phyloP scores from a whole-genome alignment of 1,140 invertebrate genomes.

The Pteromalus puparum region DNA sequence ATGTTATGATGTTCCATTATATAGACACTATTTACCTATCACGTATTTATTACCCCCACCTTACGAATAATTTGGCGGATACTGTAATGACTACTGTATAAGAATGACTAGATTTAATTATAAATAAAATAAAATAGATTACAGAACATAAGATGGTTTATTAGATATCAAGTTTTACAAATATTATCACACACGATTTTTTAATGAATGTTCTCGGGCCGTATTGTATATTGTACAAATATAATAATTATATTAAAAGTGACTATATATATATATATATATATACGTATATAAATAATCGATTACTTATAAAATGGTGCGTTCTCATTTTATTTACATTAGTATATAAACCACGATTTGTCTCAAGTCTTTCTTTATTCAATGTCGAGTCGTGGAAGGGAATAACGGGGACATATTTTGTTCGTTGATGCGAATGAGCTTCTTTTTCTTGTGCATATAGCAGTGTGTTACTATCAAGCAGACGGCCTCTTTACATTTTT shows the following conservation, averaged over 20 bases:
- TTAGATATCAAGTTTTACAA: constrained; percentile 73
- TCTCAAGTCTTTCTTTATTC: constrained; percentile 12
- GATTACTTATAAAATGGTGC: constrained; percentile 65
- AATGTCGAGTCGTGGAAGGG: constrained; percentile 10
- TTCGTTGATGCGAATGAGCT: constrained; percentile 40
- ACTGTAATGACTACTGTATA: not conserved
- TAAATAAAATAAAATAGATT: constrained; percentile 40
- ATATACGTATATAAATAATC: constrained; percentile 68
- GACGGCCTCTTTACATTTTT: constrained; percentile 51
- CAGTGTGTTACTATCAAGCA: constrained; percentile 48
- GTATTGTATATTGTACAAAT: constrained; percentile 69
- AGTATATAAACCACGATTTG: constrained; percentile 53
- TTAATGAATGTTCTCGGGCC: constrained; percentile 69
- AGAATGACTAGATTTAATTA: not conserved
- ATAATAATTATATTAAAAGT: constrained; percentile 68
- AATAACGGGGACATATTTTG: not conserved
- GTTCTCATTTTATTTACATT: constrained; percentile 65
- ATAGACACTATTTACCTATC: too few species aligned
- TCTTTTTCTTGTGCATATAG: not conserved
- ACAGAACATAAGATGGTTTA: constrained; percentile 72
- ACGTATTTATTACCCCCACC: too few species aligned
- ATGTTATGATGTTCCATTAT: too few species aligned
- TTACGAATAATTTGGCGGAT: too few species aligned
- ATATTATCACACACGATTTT: constrained; percentile 74
- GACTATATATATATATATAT: constrained; percentile 62